Percentiles rank a stretch among this genome's conserved stretches.
Evolutionary conservation across 2,797 vertebrate genomes (phyloP).

Genomic region (Chloroceryle inda): DNA sequence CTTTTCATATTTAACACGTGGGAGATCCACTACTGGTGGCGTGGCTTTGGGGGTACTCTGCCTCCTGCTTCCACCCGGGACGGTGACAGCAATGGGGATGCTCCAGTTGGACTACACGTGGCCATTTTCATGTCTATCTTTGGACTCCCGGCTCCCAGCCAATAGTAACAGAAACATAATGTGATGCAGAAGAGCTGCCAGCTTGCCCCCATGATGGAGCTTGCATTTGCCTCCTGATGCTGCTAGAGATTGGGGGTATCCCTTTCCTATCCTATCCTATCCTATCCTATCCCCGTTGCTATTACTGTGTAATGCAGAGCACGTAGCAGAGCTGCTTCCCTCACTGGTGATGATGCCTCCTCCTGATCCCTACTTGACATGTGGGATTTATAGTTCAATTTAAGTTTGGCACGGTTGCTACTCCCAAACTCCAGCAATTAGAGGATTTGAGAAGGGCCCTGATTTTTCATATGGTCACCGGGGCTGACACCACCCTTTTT

Average conservation of each 20-base stretch:
- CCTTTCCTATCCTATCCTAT: neutral
- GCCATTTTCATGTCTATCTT: neutral
- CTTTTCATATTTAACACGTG: constrained; percentile 21
- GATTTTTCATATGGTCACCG: constrained; percentile 49
- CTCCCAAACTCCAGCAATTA: neutral
- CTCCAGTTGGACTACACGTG: neutral
- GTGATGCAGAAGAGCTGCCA: neutral
- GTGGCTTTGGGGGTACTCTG: constrained; percentile 5
- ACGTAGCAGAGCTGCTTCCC: neutral
- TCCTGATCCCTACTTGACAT: neutral
- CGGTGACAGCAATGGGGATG: neutral
- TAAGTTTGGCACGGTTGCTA: neutral
- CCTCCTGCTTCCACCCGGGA: neutral
- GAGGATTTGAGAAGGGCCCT: neutral
- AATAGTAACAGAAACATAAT: neutral
- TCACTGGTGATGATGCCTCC: neutral
- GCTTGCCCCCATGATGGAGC: neutral
- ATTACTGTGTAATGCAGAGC: neutral
- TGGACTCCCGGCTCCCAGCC: neutral
- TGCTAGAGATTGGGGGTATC: neutral
- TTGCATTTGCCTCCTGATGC: neutral
- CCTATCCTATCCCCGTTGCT: neutral
- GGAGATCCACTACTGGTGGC: constrained; percentile 8
- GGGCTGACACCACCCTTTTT: neutral
- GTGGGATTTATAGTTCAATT: neutral